These are phyloP conservation scores for Amblyraja radiata DNA, from an alignment of 2,797 vertebrate species.

Conservation along the genomic window DNA sequence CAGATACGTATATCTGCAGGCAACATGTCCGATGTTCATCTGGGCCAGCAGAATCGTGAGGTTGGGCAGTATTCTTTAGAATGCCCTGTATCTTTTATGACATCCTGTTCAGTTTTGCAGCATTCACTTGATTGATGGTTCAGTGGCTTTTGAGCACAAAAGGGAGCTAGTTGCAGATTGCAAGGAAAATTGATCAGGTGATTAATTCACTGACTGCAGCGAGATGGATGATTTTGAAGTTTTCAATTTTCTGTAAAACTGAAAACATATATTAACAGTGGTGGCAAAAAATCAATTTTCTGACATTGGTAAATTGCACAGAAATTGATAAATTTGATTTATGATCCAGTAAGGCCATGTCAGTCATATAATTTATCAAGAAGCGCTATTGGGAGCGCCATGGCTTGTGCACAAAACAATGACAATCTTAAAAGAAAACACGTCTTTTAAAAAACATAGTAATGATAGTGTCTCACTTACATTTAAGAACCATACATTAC, in stretches of 20 bases:
- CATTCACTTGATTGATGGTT: neutral
- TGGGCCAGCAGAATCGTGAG: neutral
- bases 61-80: neutral
- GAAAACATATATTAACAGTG: conserved; percentile 27
- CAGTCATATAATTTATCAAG: conserved; percentile 2
- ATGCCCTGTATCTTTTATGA: neutral
- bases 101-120: neutral
- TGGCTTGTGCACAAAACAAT: neutral
- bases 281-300: neutral
- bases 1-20: neutral
- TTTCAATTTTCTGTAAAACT: conserved; percentile 36
- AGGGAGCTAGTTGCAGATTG: conserved; percentile 4
- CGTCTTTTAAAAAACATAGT: neutral
- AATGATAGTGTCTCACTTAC: neutral
- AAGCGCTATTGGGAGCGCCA: neutral
- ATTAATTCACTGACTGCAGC: conserved; percentile 15
- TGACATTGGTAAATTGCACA: conserved; percentile 25
- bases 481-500: neutral
- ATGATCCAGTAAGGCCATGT: neutral
- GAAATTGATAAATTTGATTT: conserved; percentile 30
- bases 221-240: conserved; percentile 25
- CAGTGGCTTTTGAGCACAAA: conserved; percentile 1
- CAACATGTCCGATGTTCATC: neutral
- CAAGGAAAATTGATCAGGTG: conserved; percentile 22
- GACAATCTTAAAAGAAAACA: neutral